Conservation (phyloP, 2,888 invertebrate genomes). For the Drosophila cognata region DNA sequence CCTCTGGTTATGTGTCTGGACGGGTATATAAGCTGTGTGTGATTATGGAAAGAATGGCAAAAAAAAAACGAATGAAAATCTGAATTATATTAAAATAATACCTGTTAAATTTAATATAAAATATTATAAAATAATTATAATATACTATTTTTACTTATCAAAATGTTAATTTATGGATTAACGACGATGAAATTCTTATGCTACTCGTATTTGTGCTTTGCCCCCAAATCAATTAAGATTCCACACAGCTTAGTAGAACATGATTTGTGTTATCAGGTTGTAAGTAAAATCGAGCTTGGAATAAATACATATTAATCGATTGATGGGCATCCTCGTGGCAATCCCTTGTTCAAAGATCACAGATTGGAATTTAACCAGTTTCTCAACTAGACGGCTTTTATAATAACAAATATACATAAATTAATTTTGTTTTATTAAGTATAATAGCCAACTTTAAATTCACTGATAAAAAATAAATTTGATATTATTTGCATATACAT, state of each 20-base stretch:
- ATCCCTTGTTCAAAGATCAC: not conserved
- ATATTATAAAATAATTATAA: not conserved
- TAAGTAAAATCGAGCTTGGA: slow-evolving; percentile 40
- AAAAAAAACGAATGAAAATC: not conserved
- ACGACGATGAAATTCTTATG: not conserved
- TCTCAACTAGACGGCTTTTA: not conserved
- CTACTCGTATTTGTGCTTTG: not conserved
- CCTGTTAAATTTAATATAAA: not conserved
- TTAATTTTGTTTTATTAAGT: not conserved
- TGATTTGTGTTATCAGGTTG: slow-evolving; percentile 63
- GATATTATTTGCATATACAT: not conserved
- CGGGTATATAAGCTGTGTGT: not conserved
- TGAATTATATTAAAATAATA: not conserved
- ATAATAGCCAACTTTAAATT: not conserved
- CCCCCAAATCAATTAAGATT: slow-evolving; percentile 47
- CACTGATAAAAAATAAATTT: not conserved
- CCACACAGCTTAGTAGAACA: slow-evolving; percentile 58
- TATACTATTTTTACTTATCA: not conserved
- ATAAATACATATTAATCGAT: slow-evolving; percentile 38
- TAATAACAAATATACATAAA: not conserved
- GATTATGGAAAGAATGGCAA: not conserved
- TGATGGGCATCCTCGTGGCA: not conserved
- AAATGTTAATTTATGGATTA: not conserved
- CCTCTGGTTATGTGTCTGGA: not conserved
- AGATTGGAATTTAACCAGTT: slow-evolving; percentile 8